These are phyloP conservation scores for Morphnarchus princeps DNA, from an alignment of 2,113 vertebrate species.

Conservation along the genomic window DNA sequence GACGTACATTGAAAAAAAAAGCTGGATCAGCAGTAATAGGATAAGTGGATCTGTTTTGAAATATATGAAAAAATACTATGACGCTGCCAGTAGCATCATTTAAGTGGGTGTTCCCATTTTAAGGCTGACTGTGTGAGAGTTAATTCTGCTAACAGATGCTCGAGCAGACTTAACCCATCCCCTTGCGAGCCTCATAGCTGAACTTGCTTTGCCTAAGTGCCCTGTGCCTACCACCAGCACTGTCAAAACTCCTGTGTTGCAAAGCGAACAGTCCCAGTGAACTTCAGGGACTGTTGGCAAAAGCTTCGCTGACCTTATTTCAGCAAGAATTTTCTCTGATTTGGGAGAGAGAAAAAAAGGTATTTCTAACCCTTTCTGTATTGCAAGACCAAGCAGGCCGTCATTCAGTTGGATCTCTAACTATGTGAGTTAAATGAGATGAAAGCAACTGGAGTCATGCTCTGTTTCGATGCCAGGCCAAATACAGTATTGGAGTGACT, in stretches of 20 bases:
- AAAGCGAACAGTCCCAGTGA: background rate
- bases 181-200: rapidly evolving
- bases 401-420: background rate
- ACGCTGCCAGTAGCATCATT: background rate
- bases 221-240: rapidly evolving
- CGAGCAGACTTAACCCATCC: background rate
- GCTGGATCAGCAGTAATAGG: slow-evolving; percentile 14
- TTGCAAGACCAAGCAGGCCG: background rate
- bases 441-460: background rate
- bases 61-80: background rate
- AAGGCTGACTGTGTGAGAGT: background rate
- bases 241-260: rapidly evolving
- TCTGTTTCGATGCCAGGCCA: background rate
- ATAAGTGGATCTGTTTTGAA: background rate
- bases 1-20: background rate
- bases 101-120: background rate
- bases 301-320: background rate
- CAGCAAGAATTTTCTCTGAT: background rate
- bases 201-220: background rate
- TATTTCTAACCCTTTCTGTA: background rate
- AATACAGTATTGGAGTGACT: background rate
- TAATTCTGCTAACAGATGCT: background rate
- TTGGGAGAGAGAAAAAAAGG: background rate
- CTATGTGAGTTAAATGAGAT: rapidly evolving
- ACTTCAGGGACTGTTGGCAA: rapidly evolving